Conservation (phyloP, 2,113 vertebrate species). For the Arizona elegans region DNA sequence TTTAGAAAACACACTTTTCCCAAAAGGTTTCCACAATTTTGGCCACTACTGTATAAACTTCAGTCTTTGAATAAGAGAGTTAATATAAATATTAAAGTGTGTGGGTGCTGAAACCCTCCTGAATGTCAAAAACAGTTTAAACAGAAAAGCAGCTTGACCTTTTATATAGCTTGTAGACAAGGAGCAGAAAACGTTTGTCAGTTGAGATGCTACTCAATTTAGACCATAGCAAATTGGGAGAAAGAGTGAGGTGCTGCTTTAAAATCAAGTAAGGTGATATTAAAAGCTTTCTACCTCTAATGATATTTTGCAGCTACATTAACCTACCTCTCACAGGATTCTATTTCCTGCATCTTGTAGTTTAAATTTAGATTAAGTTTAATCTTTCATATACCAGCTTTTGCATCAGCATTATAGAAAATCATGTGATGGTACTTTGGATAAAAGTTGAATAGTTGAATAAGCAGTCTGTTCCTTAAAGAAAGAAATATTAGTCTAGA, state of each 20-base stretch:
- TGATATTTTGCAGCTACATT: no score
- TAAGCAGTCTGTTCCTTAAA: background rate
- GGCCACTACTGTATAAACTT: background rate
- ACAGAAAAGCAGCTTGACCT: no score
- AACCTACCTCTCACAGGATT: no score
- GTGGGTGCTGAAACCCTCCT: background rate
- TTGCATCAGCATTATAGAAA: background rate
- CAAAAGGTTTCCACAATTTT: no score
- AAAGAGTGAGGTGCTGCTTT: background rate
- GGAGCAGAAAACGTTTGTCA: background rate
- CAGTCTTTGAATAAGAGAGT: background rate
- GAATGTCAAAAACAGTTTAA: no score
- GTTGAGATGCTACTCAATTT: background rate
- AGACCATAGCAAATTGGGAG: background rate
- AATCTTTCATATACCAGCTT: background rate
- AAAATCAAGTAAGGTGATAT: no score
- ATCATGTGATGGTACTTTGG: background rate
- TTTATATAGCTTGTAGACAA: background rate
- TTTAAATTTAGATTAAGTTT: background rate
- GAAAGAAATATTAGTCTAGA: background rate
- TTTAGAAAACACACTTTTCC: no score
- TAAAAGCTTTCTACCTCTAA: no score
- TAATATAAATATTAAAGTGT: background rate
- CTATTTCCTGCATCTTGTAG: background rate
- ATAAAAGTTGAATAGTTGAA: background rate